A percentile compares a stretch with the other conserved stretches of the same genome.
phyloP scores from a whole-genome alignment of 2,113 vertebrate species.

The Phyllopteryx taeniolatus region DNA sequence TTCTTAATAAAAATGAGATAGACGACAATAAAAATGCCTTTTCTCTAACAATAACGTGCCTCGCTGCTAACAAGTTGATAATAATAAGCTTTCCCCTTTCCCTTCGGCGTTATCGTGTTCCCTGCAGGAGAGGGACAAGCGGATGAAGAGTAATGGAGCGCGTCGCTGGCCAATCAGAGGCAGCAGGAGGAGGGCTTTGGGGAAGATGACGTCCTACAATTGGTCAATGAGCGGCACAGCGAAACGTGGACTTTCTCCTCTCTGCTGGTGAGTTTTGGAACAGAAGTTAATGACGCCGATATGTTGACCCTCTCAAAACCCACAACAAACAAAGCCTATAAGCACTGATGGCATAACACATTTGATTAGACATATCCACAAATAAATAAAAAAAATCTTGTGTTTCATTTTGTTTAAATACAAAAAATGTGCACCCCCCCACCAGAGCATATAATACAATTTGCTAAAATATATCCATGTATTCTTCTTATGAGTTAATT shows the following conservation, averaged over 20 bases:
- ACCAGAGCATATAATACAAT: background rate
- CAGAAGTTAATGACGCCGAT: background rate
- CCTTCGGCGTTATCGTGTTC: constrained; percentile 38
- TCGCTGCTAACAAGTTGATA: background rate
- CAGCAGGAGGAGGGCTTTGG: constrained; percentile 36
- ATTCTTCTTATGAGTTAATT: constrained; percentile 35
- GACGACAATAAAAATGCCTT: background rate
- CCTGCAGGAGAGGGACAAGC: constrained; percentile 27
- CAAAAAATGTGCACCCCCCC: no score
- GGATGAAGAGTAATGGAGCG: constrained; percentile 50
- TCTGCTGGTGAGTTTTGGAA: constrained; percentile 28
- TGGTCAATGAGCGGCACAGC: constrained; percentile 30
- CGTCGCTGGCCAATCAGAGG: constrained; percentile 41
- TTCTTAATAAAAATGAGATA: background rate
- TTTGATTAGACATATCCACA: background rate
- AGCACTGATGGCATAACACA: background rate
- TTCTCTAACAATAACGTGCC: background rate
- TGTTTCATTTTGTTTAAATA: background rate
- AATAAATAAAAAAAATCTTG: background rate
- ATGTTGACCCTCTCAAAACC: background rate
- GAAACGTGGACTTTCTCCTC: constrained; percentile 19
- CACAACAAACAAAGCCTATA: background rate
- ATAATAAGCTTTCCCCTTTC: constrained; percentile 50
- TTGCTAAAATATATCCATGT: background rate
- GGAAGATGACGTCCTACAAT: constrained; percentile 23